Conservation (phyloP, 2,113 vertebrate genomes). For the Nyctibius bracteatus region DNA sequence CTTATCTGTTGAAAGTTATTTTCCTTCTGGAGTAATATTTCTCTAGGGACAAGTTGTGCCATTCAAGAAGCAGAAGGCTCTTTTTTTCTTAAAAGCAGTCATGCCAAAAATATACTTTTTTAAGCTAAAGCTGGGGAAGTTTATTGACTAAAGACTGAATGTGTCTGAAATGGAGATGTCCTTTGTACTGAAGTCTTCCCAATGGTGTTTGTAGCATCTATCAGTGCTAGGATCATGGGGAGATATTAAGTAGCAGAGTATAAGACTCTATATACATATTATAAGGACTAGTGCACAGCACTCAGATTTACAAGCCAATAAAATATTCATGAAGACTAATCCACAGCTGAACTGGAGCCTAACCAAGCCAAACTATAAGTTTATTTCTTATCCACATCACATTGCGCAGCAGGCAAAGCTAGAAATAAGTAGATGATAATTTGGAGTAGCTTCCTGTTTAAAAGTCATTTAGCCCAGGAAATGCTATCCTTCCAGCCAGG, state of each 20-base stretch:
- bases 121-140: background rate
- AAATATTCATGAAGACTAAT: background rate
- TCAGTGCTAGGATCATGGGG: background rate
- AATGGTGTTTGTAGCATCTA: background rate
- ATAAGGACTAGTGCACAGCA: background rate
- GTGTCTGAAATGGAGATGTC: background rate
- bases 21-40: background rate
- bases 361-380: background rate
- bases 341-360: background rate
- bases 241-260: background rate
- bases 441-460: background rate
- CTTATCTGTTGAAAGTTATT: background rate
- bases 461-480: background rate
- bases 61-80: background rate
- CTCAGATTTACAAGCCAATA: background rate
- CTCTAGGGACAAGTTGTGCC: background rate
- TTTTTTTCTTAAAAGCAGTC: background rate
- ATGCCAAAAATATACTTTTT: background rate
- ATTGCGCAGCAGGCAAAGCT: background rate
- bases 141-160: background rate
- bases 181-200: background rate
- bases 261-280: accelerated
- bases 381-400: background rate
- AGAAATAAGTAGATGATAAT: background rate
- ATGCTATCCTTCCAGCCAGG: background rate